Percentiles rank a stretch among this genome's conserved stretches.
phyloP scores from a whole-genome alignment of 2,113 vertebrate genomes.

The Miniopterus natalensis region DNA sequence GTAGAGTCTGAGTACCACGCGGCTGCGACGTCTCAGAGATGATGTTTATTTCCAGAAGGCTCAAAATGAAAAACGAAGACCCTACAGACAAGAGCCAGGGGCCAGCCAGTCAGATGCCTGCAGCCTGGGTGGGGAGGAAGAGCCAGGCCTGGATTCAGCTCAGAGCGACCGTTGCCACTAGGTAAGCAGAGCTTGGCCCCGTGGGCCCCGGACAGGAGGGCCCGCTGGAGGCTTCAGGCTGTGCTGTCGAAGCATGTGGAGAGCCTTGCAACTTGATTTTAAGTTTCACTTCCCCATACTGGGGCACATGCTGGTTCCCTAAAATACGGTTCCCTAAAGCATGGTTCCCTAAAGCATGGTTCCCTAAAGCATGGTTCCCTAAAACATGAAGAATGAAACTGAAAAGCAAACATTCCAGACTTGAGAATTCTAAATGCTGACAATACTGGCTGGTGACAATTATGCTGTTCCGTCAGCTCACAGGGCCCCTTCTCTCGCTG shows the following conservation, averaged over 20 bases:
- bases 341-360: background rate
- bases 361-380: background rate
- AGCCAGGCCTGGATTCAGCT: accelerated
- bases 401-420: background rate
- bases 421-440: background rate
- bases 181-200: background rate
- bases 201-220: background rate
- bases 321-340: background rate
- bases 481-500: background rate
- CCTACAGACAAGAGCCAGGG: background rate
- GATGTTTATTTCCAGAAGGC: background rate
- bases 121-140: background rate
- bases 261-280: accelerated
- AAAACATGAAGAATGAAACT: background rate
- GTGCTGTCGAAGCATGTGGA: accelerated
- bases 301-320: background rate
- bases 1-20: background rate
- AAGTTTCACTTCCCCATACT: background rate
- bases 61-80: background rate
- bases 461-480: background rate
- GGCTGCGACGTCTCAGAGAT: background rate
- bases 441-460: background rate
- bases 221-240: background rate
- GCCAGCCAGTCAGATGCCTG: background rate
- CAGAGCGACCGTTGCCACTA: accelerated